Conservation (phyloP, 2,797 vertebrate genomes). For the Phaenicophaeus curvirostris region DNA sequence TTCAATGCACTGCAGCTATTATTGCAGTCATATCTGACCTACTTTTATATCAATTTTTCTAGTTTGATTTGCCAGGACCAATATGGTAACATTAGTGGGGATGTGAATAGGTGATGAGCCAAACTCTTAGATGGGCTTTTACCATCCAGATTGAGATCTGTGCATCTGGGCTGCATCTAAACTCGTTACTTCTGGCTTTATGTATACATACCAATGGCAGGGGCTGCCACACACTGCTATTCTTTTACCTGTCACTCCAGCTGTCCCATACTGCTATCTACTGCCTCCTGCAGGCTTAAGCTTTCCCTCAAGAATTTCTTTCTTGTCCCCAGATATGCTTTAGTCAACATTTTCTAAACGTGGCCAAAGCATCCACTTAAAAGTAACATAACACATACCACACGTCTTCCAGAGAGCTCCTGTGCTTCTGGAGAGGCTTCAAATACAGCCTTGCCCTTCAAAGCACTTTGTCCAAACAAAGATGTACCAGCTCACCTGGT, state of each 20-base stretch:
- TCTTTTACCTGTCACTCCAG: neutral
- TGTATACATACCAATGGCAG: fast-evolving
- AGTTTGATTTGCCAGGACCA: neutral
- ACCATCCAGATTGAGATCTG: neutral
- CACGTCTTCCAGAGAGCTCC: neutral
- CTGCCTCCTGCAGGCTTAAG: neutral
- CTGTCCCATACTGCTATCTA: neutral
- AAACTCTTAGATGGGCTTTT: neutral
- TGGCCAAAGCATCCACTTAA: neutral
- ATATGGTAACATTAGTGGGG: neutral
- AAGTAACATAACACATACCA: neutral
- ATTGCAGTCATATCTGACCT: neutral
- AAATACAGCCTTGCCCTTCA: neutral
- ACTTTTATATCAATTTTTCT: neutral
- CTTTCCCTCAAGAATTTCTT: neutral
- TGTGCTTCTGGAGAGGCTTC: neutral
- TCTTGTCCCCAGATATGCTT: neutral
- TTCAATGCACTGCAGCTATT: neutral
- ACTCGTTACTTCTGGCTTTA: neutral
- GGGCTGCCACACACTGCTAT: neutral
- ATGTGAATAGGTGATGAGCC: neutral
- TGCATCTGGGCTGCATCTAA: neutral
- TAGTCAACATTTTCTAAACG: neutral
- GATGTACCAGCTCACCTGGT: neutral
- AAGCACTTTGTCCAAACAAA: neutral